Evolutionary conservation across 2,888 invertebrate species (phyloP).

Genomic region (Cephus runcator): DNA sequence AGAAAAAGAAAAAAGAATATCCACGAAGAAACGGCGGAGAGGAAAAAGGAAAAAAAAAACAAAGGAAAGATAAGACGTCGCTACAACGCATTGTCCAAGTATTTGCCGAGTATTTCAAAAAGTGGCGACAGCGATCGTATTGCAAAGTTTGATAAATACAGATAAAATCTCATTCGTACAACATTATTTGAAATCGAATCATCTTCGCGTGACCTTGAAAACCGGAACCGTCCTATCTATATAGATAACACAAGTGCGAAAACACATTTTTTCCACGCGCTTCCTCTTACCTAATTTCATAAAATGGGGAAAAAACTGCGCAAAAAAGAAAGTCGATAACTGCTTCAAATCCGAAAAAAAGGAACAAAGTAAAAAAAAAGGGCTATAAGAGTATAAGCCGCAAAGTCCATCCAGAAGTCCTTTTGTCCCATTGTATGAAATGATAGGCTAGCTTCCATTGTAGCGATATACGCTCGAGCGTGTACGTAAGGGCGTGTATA

Average conservation of each 20-base stretch:
- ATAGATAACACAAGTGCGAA: not conserved
- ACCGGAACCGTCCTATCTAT: not conserved
- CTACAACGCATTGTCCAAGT: not conserved
- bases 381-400: not conserved
- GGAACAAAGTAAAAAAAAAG: not conserved
- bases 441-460: not conserved
- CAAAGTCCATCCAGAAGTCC: conserved; percentile 2
- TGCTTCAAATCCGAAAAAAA: not conserved
- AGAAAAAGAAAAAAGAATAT: not conserved
- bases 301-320: not conserved
- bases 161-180: not conserved
- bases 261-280: not conserved
- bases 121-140: not conserved
- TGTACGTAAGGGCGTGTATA: not conserved
- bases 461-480: conserved; percentile 1
- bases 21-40: not conserved
- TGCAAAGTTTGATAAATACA: not conserved
- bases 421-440: not conserved
- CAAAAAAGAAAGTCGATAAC: not conserved
- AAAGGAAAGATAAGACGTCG: not conserved
- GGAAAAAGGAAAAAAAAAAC: not conserved
- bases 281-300: not conserved
- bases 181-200: not conserved
- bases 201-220: too few species aligned
- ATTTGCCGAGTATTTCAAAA: not conserved